These are phyloP conservation scores for Pristiophorus japonicus DNA, from an alignment of 2,113 vertebrate species.

Conservation along the genomic window DNA sequence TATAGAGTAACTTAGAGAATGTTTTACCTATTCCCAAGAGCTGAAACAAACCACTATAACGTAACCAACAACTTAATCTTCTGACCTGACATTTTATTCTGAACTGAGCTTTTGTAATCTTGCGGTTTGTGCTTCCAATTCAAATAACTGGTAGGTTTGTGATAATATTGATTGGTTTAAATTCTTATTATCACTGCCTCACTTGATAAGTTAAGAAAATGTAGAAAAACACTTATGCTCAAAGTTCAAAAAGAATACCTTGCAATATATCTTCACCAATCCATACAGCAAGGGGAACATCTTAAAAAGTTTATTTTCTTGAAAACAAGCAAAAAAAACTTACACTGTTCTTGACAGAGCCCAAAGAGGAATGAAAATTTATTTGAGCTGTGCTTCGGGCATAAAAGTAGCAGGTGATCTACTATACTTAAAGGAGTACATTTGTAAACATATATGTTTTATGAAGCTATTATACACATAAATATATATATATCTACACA, in stretches of 20 bases:
- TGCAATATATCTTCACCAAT: neutral
- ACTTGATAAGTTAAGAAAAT: neutral
- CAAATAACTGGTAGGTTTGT: neutral
- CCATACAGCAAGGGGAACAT: neutral
- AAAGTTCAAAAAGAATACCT: neutral
- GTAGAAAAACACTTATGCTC: neutral
- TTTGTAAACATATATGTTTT: neutral
- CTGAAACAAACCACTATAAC: neutral
- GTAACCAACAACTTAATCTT: neutral
- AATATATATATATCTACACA: neutral
- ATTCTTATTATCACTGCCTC: neutral
- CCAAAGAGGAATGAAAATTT: neutral
- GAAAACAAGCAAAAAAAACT: neutral
- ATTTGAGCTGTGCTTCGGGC: neutral
- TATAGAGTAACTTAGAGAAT: neutral
- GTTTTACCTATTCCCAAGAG: neutral
- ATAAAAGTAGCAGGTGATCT: neutral
- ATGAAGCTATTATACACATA: neutral
- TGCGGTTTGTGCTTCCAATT: neutral
- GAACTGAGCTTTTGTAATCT: neutral
- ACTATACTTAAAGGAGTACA: neutral
- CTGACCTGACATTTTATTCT: neutral
- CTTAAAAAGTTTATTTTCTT: slow-evolving; percentile 3
- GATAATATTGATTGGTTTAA: slow-evolving; percentile 5
- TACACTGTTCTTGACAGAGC: neutral